Evolutionary conservation across 2,888 invertebrate genomes (phyloP).

Genomic region (Biston stratarius): DNA sequence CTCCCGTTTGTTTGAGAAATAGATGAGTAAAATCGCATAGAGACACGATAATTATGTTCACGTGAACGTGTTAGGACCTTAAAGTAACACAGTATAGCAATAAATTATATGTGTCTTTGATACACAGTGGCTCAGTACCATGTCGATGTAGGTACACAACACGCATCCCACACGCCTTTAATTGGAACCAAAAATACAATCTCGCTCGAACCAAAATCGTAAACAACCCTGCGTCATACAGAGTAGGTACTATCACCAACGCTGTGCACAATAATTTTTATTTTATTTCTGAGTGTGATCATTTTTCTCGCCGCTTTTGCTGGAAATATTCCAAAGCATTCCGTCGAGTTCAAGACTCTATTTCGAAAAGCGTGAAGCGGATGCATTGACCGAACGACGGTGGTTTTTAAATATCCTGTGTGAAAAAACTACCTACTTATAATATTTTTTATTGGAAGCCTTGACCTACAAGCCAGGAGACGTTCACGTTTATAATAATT

Average conservation of each 20-base stretch:
- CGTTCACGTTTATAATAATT: too few relatives aligned
- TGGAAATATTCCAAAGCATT: conserved; percentile 80
- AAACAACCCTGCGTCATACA: conserved; percentile 37
- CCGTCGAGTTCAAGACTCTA: conserved; percentile 58
- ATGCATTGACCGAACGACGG: conserved; percentile 34
- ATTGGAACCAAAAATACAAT: conserved; percentile 11
- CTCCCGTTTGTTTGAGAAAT: too few relatives aligned
- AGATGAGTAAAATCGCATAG: too few relatives aligned
- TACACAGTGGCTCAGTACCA: too few relatives aligned
- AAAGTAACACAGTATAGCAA: too few relatives aligned
- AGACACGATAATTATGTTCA: too few relatives aligned
- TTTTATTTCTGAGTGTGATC: conserved; percentile 53
- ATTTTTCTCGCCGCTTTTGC: conserved; percentile 51
- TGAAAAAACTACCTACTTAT: background rate
- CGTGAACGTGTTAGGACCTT: too few relatives aligned
- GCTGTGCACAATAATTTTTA: conserved; percentile 50
- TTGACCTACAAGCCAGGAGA: too few relatives aligned
- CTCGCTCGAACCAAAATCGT: conserved; percentile 9
- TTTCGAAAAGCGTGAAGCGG: conserved; percentile 36
- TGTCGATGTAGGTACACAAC: too few relatives aligned
- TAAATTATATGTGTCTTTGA: too few relatives aligned
- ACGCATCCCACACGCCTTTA: too few relatives aligned
- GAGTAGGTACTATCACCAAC: conserved; percentile 30
- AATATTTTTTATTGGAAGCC: too few relatives aligned
- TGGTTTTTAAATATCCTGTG: conserved; percentile 16